Conservation (phyloP, 2,113 vertebrate genomes). For the Elgaria multicarinata region DNA sequence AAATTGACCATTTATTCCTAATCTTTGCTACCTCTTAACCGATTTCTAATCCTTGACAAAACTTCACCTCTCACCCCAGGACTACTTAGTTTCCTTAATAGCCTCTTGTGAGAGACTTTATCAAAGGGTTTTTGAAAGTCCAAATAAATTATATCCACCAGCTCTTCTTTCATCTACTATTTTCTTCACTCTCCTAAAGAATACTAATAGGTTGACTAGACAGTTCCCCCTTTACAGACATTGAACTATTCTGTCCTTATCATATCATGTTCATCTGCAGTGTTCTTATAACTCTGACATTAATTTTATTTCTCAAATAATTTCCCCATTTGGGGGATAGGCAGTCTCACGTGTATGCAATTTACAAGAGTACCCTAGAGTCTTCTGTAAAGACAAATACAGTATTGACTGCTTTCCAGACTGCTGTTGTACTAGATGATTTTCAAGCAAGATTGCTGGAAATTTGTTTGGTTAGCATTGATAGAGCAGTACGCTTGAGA, state of each 20-base stretch:
- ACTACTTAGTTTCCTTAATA: not conserved
- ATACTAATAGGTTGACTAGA: not conserved
- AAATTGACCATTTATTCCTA: constrained; percentile 34
- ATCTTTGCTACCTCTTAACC: not conserved
- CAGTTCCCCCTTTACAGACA: not conserved
- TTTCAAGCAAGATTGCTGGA: not conserved
- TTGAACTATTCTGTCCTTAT: constrained; percentile 1
- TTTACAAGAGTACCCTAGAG: not conserved
- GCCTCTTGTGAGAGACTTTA: constrained; percentile 10
- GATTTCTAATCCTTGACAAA: constrained; percentile 22
- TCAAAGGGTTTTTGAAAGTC: constrained; percentile 23
- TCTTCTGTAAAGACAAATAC: constrained; percentile 1
- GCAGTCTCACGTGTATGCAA: not conserved
- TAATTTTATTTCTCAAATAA: constrained; percentile 10
- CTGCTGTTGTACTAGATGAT: constrained; percentile 12
- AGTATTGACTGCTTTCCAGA: not conserved
- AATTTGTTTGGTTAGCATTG: not conserved
- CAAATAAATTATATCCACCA: constrained; percentile 6
- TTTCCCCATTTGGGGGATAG: not conserved
- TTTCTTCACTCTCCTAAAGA: constrained; percentile 17
- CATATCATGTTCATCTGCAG: not conserved
- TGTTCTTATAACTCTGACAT: constrained; percentile 1
- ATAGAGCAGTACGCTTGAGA: not conserved
- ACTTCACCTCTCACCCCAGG: constrained; percentile 13
- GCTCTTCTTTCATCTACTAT: constrained; percentile 16